Percentiles rank a stretch among this genome's conserved stretches.
phyloP scores from a whole-genome alignment of 2,113 vertebrate genomes.

The Formicarius rufipectus region DNA sequence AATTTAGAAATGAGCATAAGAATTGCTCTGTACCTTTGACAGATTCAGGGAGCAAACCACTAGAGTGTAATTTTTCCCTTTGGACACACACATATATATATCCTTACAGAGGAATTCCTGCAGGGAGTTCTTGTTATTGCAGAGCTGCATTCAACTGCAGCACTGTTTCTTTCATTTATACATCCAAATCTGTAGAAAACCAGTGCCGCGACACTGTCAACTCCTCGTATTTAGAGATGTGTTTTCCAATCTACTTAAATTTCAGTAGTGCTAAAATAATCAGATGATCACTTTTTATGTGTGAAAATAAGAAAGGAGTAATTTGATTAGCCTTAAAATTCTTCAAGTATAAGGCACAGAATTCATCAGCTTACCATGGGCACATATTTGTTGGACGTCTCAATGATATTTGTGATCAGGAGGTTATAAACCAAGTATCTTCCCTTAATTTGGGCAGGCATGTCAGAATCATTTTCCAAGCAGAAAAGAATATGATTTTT shows the following conservation, averaged over 20 bases:
- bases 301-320: neutral
- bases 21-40: neutral
- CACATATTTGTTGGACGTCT: neutral
- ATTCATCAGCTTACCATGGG: neutral
- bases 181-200: neutral
- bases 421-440: neutral
- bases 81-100: neutral
- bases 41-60: neutral
- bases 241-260: neutral
- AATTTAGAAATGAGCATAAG: neutral
- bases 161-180: neutral
- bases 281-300: neutral
- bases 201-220: neutral
- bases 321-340: neutral
- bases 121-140: neutral
- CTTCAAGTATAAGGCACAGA: neutral
- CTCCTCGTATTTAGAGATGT: neutral
- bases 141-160: neutral
- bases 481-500: too few relatives aligned
- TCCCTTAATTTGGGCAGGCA: neutral
- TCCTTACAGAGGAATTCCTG: neutral
- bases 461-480: neutral
- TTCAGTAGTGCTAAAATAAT: neutral
- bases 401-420: neutral
- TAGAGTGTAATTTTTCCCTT: neutral